Base-by-base conservation (phyloP, 2,888 invertebrate species). In the Pandemis heparana region DNA sequence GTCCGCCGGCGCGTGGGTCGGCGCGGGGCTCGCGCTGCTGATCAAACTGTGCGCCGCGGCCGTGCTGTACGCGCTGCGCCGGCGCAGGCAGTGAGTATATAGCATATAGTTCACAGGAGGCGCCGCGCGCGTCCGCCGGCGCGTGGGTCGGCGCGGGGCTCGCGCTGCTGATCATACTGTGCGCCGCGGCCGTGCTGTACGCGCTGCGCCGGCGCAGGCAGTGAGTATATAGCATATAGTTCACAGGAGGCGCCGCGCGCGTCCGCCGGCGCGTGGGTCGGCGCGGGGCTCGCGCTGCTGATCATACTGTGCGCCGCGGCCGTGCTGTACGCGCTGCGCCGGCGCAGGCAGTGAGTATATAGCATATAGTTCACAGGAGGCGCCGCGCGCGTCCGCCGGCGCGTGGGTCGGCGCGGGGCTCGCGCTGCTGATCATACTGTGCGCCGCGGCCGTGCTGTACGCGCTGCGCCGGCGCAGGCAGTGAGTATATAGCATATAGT, bases 51-150 rank as follows among this genome's bases (percentile, higher is more conserved):
- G 83, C 12, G 85, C 88, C 76, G 79, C 87, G 38, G 88, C 83
- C 6, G 88, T 86, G 32, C 81, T 90, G 8, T 87, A 87, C 77
- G 71, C 86, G 75, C 75, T 91, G 74, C 87, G 85, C 65, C 79
- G 90, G 74, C 78, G 90, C 53, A 77, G 90, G 72, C 95, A 88
- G 95, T 95, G 72, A 87, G 92, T 53, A n/a, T n/a, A n/a, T n/a
- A n/a, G n/a, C n/a, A n/a, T n/a, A n/a, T n/a, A 46, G 10, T 14
- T 5, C 14, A 14, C 12, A 66, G 70, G 73, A 69, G 75, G 73
- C 73, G 77, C 76, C 75, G 72, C 76, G 87, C 81, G 84, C 83
- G 62, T 74, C 75, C 39, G 81, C 77, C 12, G 85, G 82, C 74
- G 88, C 85, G 48, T 85, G 87, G 89, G 78, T 81, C 61, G 89